Percentiles rank a stretch among this genome's conserved stretches.
Evolutionary conservation across 2,113 vertebrate genomes (phyloP).

Genomic region (Rhagologus leucostigma): DNA sequence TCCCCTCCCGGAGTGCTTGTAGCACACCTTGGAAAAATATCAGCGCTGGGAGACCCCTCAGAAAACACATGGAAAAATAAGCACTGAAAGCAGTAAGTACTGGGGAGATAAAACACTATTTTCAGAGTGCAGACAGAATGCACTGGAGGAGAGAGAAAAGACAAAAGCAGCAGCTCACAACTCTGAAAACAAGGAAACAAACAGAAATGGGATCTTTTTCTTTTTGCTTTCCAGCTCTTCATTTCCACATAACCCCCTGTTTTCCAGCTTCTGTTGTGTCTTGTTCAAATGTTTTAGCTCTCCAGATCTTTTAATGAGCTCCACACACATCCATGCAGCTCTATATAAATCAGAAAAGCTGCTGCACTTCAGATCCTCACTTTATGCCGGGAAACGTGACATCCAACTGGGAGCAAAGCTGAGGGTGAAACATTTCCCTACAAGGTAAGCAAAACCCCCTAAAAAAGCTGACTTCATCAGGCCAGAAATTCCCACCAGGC

Average conservation of each 20-base stretch:
- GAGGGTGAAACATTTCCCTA: background rate
- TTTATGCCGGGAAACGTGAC: rapidly evolving
- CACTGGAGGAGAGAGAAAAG: background rate
- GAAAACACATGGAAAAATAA: background rate
- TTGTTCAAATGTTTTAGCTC: background rate
- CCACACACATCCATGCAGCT: background rate
- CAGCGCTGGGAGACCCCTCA: background rate
- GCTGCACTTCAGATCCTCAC: background rate
- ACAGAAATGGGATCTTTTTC: background rate
- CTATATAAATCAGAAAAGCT: background rate
- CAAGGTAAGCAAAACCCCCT: background rate
- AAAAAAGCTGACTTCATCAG: background rate
- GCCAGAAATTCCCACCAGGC: background rate
- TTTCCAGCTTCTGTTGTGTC: background rate
- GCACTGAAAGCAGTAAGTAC: background rate
- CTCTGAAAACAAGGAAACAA: background rate
- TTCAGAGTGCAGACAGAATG: background rate
- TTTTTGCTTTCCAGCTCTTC: background rate
- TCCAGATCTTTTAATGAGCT: background rate
- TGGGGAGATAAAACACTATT: background rate
- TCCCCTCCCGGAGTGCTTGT: rapidly evolving
- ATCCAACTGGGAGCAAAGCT: background rate
- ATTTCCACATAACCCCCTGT: background rate
- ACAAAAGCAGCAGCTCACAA: background rate
- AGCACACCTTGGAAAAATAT: background rate